Percentiles rank a stretch among this genome's conserved stretches.
Conservation (phyloP, 2,888 invertebrate species). For the Campoletis raptor region DNA sequence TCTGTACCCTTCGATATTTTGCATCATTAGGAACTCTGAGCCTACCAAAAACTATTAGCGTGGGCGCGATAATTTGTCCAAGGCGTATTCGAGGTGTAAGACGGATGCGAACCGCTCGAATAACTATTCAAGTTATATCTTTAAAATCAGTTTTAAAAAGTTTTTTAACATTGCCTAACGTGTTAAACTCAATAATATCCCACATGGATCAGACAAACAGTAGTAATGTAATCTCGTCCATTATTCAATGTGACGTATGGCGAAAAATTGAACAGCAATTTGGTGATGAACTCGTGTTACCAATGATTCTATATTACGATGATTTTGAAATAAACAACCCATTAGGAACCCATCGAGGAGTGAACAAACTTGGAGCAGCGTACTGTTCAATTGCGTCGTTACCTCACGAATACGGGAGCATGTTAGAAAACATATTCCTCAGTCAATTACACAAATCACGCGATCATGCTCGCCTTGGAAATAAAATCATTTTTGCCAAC, state of each 20-base stretch:
- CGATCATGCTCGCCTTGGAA: slow-evolving; percentile 55
- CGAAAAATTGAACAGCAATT: slow-evolving; percentile 23
- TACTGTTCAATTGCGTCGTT: slow-evolving; percentile 62
- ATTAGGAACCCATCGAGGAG: slow-evolving; percentile 55
- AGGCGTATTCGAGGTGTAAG: slow-evolving; percentile 24
- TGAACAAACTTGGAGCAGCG: slow-evolving; percentile 63
- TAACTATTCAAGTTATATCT: slow-evolving; percentile 35
- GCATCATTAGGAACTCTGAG: slow-evolving; percentile 26
- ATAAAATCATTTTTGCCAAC: slow-evolving; percentile 54
- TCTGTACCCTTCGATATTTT: slow-evolving; percentile 58
- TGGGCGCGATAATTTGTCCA: slow-evolving; percentile 14
- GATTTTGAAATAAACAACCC: slow-evolving; percentile 53
- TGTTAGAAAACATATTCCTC: slow-evolving; percentile 66
- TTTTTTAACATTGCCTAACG: slow-evolving; percentile 35
- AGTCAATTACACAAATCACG: slow-evolving; percentile 57
- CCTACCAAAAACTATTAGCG: slow-evolving; percentile 5
- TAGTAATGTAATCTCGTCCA: slow-evolving; percentile 13
- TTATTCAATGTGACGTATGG: slow-evolving; percentile 39
- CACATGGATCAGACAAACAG: slow-evolving; percentile 29
- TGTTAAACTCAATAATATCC: slow-evolving; percentile 22
- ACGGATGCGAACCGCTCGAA: slow-evolving; percentile 14
- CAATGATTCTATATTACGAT: slow-evolving; percentile 24
- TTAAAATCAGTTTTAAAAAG: slow-evolving; percentile 25
- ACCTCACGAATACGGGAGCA: slow-evolving; percentile 60
- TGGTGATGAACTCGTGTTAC: slow-evolving; percentile 30